Percentiles rank a stretch among this genome's conserved stretches.
Conservation (phyloP, 2,888 invertebrate species). For the Gymnoscelis rufifasciata region DNA sequence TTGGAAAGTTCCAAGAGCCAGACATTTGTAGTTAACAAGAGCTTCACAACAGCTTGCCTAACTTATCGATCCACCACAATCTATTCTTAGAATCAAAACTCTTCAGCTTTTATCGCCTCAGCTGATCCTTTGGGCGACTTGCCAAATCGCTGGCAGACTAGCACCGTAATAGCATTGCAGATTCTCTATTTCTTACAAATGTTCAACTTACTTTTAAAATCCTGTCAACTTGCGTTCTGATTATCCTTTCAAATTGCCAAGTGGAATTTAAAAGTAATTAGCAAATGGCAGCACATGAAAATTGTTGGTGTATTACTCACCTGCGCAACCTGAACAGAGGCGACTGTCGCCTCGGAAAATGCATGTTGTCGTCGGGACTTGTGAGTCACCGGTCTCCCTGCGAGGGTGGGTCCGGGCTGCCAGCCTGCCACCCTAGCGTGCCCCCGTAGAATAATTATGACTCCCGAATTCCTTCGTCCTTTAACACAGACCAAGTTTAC, state of each 20-base stretch:
- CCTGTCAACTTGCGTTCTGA: constrained; percentile 10
- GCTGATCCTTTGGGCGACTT: constrained; percentile 17
- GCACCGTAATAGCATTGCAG: constrained; percentile 4
- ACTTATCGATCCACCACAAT: constrained; percentile 12
- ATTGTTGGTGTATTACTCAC: constrained; percentile 31
- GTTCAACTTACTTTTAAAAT: constrained; percentile 4
- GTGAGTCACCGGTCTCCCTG: constrained; percentile 37
- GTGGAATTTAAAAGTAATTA: constrained; percentile 15
- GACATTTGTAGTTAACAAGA: neutral
- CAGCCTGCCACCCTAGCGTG: constrained; percentile 21
- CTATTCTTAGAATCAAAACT: constrained; percentile 15
- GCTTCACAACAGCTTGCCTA: constrained; percentile 2
- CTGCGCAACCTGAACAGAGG: constrained; percentile 13
- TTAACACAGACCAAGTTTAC: constrained; percentile 33
- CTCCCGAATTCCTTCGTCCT: constrained; percentile 39
- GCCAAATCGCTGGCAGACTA: constrained; percentile 9
- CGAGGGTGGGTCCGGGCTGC: constrained; percentile 13
- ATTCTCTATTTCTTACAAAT: constrained; percentile 7
- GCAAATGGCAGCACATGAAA: constrained; percentile 19
- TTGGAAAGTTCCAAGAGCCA: no score
- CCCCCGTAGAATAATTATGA: constrained; percentile 45
- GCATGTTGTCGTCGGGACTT: constrained; percentile 39
- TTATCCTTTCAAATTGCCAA: constrained; percentile 13
- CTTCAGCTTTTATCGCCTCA: constrained; percentile 9
- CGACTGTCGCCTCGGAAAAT: constrained; percentile 34